Base-by-base conservation (phyloP, 1,140 invertebrate species). In the Penaeus japonicus region DNA sequence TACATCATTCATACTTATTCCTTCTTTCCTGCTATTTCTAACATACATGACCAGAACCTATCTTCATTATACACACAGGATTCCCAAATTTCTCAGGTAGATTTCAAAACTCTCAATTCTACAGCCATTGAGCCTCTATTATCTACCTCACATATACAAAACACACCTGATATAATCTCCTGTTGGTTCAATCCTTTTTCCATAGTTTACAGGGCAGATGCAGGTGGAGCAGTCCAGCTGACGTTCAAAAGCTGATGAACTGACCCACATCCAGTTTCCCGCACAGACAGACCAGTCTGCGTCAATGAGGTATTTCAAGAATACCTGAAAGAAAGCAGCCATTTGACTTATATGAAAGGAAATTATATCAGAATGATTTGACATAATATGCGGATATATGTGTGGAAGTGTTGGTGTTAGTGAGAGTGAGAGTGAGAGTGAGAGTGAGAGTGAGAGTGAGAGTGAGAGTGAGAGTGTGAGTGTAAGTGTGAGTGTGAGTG, bases 201-300 rank as follows among this genome's bases (percentile, higher is more conserved):
- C 95, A 90, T 96, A 94, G 4, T 94, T 93, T 54, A 96, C 94
- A 0, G 95, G 96, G 90, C 94, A 95, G 65, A 95, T 94, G 91
- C 95, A 95, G 90, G 94, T 91, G 89, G 94, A 85, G 86, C 94
- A 94, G 92, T 95, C 94, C 91, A 96, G 92, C 24, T 95, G 91
- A 7, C 93, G 93, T 88, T 95, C 95, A 92, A 96, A 96, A 12
- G 95, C 95, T 47, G 95, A 95, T 35, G 94, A 95, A 10, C 95
- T 95, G 5, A 96, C 95, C 95, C 95, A 96, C 95, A 96, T 96
- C 96, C 96, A 96, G 92, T 96, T 96, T 39, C 95, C 96, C 27
- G 95, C 95, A 92, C 95, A 95, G 1, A 96, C 95, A 4, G 95
- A 96, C 94, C 94, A 95, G 92, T 95, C 95, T 87, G 95, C 96